Evolutionary conservation across 2,113 vertebrate species (phyloP), one percentile per base, ranked within the genome.

Genomic region (Prunella fulvescens): DNA sequence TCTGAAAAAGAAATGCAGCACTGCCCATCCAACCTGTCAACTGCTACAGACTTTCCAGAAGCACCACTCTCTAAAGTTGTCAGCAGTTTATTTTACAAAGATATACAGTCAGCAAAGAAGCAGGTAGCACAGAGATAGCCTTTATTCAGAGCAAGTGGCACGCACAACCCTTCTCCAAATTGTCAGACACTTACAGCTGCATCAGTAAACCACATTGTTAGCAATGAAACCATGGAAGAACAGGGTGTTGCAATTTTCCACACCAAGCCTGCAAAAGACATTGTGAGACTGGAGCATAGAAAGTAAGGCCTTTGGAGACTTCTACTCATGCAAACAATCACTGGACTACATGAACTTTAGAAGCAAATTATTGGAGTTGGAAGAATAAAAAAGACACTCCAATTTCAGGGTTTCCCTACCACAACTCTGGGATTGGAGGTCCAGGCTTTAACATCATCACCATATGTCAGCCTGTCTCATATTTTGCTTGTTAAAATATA

Each of bases 11-110:
- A 95, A 92, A n/a, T 24, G 54, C 37, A 82, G 26, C 6, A 14
- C n/a, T 91, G 50, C 35, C 64, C 44, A 81, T 82, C 39, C 78
- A 92, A 22, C 26, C 33, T 86, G 70, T 94, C 84, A 71, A 20
- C 66, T 91, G 18, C 70, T 91, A 12, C 66, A 92, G 54, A 29
- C 62, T 83, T 91, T 95, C 78, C 94, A 96, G 67, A 85, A 86
- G 35, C 67, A 77, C 54, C 94, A 96, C 89, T 95, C 95, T 95
- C 84, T 97, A 91, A 95, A 96, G 62, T 88, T 95, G 96, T 96
- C 95, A 95, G 10, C 93, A 93, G 66, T 11, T 19, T 70, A 62
- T 90, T 95, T 95, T 82, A 62, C 28, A 64, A 92, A 88, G 93
- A 96, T 56, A 78, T 71, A 94, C 14, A 33, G 88, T 77, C 29